Base-by-base conservation (phyloP, 53 echinoderm and acorn worm genomes). In the Henricia sp. region DNA sequence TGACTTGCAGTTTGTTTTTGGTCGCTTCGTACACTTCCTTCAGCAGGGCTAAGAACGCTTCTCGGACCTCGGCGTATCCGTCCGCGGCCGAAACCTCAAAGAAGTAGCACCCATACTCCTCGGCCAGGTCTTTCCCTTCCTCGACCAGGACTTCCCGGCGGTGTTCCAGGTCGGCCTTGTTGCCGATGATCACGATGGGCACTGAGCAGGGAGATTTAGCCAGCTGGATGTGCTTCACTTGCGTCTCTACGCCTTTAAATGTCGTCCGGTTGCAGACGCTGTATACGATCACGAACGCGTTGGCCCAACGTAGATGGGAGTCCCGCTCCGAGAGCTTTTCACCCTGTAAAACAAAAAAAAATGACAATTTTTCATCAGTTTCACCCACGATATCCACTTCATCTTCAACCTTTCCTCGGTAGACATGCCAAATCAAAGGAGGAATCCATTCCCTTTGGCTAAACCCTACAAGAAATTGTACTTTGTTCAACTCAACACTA, bases 81-180 rank as follows among this genome's bases (percentile, higher is more conserved):
- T 93, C 95, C 25, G 93, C 93, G 11, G 95, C 95, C 13, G 95
- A 93, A 10, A 95, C 95, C 74, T 95, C 95, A 55, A 91, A 95
- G 80, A 95, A 95, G 82, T 93, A 89, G 71, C 95, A 95, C 3
- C 95, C 95, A 73, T 95, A 95, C 67, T 95, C 95, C 37, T 93
- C 95, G 42, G 95, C 95, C 20, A 95, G 86, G 37, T 93, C 93
- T 10, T 86, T 69, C 16, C 93, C 95, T 23, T 95, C 95, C 17
- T 95, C 95, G 11, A 84, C 25, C 40, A 75, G 77, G 19, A 95
- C 93, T 26, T 95, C 93, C 9, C 95, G 70, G 2, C 88, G 83
- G 44, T 93, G 93, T 33, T 95, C 93, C 41, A 95, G 84, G 55
- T 95, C 95, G 16, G 86, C 77, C 69, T 93, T 95, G 83, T 95